Conservation (phyloP, 2,888 invertebrate genomes). For the Leptothorax acervorum region DNA sequence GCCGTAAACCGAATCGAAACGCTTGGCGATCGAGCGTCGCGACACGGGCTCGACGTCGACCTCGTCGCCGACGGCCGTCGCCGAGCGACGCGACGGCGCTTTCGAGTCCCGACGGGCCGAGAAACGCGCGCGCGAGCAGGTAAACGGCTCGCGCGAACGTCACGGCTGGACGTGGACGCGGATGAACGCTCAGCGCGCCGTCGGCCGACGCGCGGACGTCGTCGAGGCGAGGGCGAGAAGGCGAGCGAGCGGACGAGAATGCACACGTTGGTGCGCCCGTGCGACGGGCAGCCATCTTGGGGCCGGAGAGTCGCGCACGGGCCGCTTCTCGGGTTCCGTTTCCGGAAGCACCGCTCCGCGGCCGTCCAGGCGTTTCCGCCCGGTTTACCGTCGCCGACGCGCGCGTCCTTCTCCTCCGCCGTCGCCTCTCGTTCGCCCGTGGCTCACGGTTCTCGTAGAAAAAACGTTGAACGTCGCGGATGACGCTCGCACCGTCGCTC, state of each 20-base stretch:
- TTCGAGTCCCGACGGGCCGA: neutral
- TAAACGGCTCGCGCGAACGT: neutral
- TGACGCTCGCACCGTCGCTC: neutral
- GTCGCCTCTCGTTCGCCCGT: neutral
- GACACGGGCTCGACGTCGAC: too few relatives aligned
- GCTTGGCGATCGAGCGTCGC: too few relatives aligned
- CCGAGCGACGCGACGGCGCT: slow-evolving; percentile 51
- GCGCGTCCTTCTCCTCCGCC: neutral
- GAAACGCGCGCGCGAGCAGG: neutral
- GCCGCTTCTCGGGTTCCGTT: slow-evolving; percentile 61
- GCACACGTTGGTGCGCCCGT: slow-evolving; percentile 75
- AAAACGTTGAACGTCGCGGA: slow-evolving; percentile 48
- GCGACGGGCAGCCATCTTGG: slow-evolving; percentile 83
- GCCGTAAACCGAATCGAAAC: neutral
- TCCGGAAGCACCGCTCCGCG: slow-evolving; percentile 44
- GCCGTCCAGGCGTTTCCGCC: slow-evolving; percentile 54
- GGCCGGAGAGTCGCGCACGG: slow-evolving; percentile 58
- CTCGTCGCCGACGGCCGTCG: slow-evolving; percentile 59
- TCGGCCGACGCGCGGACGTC: neutral
- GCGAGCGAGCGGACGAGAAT: neutral
- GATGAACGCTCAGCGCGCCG: neutral
- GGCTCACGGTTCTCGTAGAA: slow-evolving; percentile 10
- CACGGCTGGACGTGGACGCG: too few relatives aligned
- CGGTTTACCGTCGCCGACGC: slow-evolving; percentile 16
- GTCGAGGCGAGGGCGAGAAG: slow-evolving; percentile 6